Evolutionary conservation across 2,888 invertebrate species (phyloP), one percentile per base, ranked within the genome.

Genomic region (Sarcophaga rosellei): DNA sequence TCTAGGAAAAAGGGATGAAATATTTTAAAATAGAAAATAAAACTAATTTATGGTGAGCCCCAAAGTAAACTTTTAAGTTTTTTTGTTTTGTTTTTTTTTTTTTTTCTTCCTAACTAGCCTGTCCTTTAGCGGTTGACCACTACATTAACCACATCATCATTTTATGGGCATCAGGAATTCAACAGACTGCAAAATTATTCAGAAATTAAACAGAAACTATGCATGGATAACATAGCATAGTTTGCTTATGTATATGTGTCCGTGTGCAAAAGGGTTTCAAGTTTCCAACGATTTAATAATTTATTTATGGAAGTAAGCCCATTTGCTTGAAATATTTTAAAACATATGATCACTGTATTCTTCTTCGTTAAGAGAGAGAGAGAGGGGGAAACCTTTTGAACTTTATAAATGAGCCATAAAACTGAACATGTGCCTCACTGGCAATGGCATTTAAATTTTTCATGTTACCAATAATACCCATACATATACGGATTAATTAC

Each of bases 21-120:
- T 53, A 17, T 53, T 53, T 53, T 17, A 12, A 53, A 53, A 53
- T 6, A n/a, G 21, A 62, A 70, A 35, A 59, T 63, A 69, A 69
- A 77, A 81, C 65, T 73, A 77, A 85, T 77, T 77, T 57, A 84
- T 81, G 59, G 63, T 85, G 75, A 47, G 35, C 47, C 66, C 57
- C 25, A 68, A 79, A 66, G 66, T 59, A 57, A 68, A 62, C 73
- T 66, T 70, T 72, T 35, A 35, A 80, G 45, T 82, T 82, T 75
- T 68, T 61, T 73, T 62, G 25, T 44, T 57, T 63, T n/a, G 45
- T 82, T 82, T 75, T 68, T n/a, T n/a, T n/a, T n/a, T n/a, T n/a
- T n/a, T n/a, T 62, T 57, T 66, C 44, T 57, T 68, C 68, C 44
- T 62, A 70, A 75, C 45, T 47, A 44, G 74, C 66, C 70, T 74